These are phyloP conservation scores for Hafferia zeledoni DNA, from an alignment of 2,797 vertebrate species.

Conservation along the genomic window DNA sequence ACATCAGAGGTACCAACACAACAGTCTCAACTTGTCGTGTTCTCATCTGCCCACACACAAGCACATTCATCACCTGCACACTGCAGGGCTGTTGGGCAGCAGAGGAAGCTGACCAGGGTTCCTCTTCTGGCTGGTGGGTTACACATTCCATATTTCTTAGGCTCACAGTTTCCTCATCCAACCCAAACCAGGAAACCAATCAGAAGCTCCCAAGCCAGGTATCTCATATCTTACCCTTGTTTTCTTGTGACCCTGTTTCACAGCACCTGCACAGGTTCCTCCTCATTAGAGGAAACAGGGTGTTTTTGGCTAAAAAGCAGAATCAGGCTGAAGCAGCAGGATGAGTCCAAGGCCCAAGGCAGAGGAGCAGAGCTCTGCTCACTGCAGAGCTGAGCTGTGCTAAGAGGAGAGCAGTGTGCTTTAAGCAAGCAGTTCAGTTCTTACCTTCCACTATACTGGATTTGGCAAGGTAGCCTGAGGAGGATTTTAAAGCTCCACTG, in stretches of 20 bases:
- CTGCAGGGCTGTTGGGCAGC: not conserved
- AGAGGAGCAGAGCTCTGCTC: not conserved
- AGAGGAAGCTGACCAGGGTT: not conserved
- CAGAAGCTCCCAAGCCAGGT: not conserved
- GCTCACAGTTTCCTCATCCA: not conserved
- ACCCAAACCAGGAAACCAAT: not conserved
- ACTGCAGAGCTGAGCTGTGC: not conserved
- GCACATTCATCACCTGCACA: not conserved
- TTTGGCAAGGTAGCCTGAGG: constrained; percentile 95
- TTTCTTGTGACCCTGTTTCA: not conserved
- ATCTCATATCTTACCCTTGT: not conserved
- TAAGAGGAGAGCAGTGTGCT: not conserved
- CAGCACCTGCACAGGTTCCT: not conserved
- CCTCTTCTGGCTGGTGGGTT: not conserved
- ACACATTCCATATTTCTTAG: not conserved
- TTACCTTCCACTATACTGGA: constrained; percentile 99
- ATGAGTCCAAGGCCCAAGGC: not conserved
- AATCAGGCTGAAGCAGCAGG: constrained; percentile 1
- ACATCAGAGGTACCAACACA: not conserved
- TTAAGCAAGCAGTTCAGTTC: constrained; percentile 19
- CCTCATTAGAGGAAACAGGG: not conserved
- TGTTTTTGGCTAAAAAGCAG: not conserved
- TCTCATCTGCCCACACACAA: not conserved
- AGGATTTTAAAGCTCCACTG: constrained; percentile 95
- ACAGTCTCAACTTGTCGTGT: not conserved